These are phyloP conservation scores for Nysson spinosus DNA, from an alignment of 2,888 invertebrate genomes.

Conservation along the genomic window DNA sequence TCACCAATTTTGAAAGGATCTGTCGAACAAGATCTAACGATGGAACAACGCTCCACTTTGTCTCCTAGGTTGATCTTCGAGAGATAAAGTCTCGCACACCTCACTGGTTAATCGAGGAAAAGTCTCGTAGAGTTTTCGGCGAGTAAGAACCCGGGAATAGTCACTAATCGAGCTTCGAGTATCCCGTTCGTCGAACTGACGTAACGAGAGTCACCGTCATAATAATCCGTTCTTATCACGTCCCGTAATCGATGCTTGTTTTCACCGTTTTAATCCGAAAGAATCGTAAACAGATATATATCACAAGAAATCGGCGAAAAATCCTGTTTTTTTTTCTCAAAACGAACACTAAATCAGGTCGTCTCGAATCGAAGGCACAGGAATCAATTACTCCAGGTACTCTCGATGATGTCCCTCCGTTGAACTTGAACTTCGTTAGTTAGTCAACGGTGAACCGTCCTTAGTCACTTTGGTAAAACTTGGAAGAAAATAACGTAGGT, in stretches of 20 bases:
- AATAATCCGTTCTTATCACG: conserved; percentile 37
- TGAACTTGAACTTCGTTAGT: conserved; percentile 54
- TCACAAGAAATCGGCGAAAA: neutral
- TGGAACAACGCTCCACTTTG: conserved; percentile 71
- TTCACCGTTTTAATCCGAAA: conserved; percentile 27
- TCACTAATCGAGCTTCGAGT: conserved; percentile 38
- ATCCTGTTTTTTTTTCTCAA: no score
- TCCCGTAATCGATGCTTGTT: conserved; percentile 15
- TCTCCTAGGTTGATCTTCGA: conserved; percentile 15
- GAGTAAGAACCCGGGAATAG: conserved; percentile 26
- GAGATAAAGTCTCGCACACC: conserved; percentile 11
- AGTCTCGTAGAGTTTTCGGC: conserved; percentile 29
- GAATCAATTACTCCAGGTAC: no score
- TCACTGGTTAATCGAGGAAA: conserved; percentile 26
- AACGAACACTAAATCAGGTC: no score
- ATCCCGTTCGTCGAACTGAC: conserved; percentile 49
- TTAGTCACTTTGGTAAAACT: no score
- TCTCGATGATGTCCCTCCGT: no score
- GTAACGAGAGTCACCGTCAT: conserved; percentile 47
- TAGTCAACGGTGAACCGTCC: no score
- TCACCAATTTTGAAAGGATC: conserved; percentile 75
- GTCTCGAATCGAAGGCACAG: conserved; percentile 12
- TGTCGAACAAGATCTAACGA: conserved; percentile 60
- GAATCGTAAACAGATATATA: no score
- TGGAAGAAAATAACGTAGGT: no score